A percentile compares a stretch with the other conserved stretches of the same genome.
Conservation (phyloP, 2,113 vertebrate genomes). For the Tupaia chinensis region DNA sequence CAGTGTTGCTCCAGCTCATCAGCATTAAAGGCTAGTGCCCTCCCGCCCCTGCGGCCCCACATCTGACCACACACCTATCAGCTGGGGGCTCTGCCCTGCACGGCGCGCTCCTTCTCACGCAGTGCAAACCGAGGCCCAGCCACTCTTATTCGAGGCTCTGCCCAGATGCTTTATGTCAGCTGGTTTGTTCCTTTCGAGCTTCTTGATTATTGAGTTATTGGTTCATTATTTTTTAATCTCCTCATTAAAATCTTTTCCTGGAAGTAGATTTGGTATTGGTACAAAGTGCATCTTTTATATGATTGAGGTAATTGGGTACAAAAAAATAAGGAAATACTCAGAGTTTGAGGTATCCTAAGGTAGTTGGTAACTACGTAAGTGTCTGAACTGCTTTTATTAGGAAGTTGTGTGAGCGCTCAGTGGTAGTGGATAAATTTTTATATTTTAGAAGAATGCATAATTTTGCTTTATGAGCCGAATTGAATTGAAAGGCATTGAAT, state of each 20-base stretch:
- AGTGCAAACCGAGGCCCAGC: conserved; percentile 11
- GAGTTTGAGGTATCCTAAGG: conserved; percentile 26
- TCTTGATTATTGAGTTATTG: conserved; percentile 66
- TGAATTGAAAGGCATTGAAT: conserved; percentile 52
- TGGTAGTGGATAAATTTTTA: conserved; percentile 34
- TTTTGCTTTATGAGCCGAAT: conserved; percentile 31
- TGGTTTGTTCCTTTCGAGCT: conserved; percentile 45
- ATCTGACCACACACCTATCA: neutral
- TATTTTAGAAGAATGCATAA: conserved; percentile 39
- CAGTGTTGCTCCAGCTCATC: conserved; percentile 11
- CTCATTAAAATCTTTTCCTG: conserved; percentile 58
- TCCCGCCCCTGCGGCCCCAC: neutral
- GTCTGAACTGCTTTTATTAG: conserved; percentile 49
- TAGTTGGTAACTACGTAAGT: conserved; percentile 44
- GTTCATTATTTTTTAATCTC: conserved; percentile 59
- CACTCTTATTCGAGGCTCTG: neutral
- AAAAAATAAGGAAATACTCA: conserved; percentile 40
- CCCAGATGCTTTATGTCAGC: conserved; percentile 46
- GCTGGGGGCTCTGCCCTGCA: neutral
- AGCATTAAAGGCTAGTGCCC: neutral
- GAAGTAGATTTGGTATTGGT: conserved; percentile 38
- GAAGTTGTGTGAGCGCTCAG: conserved; percentile 50
- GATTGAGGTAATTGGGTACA: conserved; percentile 34
- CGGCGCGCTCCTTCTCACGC: neutral
- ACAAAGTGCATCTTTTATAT: conserved; percentile 7